Conservation (phyloP, 1,140 invertebrate species). For the Drosophila gunungcola region DNA sequence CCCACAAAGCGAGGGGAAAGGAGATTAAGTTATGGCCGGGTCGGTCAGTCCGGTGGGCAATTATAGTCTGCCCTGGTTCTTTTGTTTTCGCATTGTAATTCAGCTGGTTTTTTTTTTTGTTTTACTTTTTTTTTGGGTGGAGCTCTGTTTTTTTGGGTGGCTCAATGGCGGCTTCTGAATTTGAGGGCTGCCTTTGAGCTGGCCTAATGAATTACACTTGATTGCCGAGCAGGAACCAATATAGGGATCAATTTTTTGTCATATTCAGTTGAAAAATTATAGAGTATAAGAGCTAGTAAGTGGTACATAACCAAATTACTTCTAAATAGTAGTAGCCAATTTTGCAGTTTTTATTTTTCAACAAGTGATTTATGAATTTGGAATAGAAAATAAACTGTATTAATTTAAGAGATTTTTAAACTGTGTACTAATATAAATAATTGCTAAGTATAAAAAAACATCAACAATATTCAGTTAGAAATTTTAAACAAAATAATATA, state of each 20-base stretch:
- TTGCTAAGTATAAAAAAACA: too few species aligned
- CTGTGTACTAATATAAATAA: too few species aligned
- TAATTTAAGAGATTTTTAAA: too few species aligned
- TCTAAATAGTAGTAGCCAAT: not conserved
- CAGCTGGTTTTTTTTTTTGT: constrained; percentile 7
- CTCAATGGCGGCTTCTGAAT: constrained; percentile 50
- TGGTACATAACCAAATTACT: constrained; percentile 23
- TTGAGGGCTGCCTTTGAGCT: constrained; percentile 29
- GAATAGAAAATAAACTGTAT: too few species aligned
- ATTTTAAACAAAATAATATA: too few species aligned
- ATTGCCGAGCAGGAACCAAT: constrained; percentile 18
- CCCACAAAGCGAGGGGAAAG: constrained; percentile 10
- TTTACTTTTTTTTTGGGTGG: constrained; percentile 27
- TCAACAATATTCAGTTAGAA: too few species aligned
- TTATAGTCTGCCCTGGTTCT: constrained; percentile 48
- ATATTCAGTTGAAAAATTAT: constrained; percentile 8
- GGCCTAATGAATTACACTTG: constrained; percentile 35
- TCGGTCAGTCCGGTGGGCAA: constrained; percentile 37
- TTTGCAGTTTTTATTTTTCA: not conserved
- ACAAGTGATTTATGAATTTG: too few species aligned
- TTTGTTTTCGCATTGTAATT: constrained; percentile 51
- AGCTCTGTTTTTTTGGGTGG: constrained; percentile 16
- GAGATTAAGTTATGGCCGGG: constrained; percentile 40
- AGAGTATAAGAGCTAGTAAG: not conserved
- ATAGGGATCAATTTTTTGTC: constrained; percentile 1